Evolutionary conservation across 2,888 invertebrate genomes (phyloP), one percentile per base, ranked within the genome.

Genomic region (Amphiduros pacificus): DNA sequence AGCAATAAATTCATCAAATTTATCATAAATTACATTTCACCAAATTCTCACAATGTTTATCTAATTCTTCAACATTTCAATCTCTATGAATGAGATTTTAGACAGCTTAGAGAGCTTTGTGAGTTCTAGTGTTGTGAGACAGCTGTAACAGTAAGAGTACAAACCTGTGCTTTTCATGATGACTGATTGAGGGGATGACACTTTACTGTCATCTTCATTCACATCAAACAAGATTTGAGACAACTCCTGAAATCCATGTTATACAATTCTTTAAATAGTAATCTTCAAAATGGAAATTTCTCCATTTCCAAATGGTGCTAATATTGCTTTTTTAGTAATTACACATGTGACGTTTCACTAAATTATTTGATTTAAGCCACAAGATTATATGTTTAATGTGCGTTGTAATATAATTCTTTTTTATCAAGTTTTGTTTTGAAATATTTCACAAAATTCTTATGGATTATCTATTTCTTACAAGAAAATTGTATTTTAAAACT

Each of bases 171-270:
- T 14, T 26, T 41, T 55, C 2, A 55, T 17, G 14, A 41, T 2
- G 14, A 41, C 17, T 40, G 56, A 3, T 49, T 49, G 48, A 22
- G n/a, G 29, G 36, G 44, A 22, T 5, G 56, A 49, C 5, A 56
- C 28, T n/a, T 56, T 27, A 2, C 31, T 26, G 26, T 56, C 56
- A 17, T 56, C 56, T 31, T 11, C 5, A 2, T 27, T n/a, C 22
- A 56, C 49, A 31, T 56, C 56, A 49, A 56, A 56, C 44, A 56
- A 31, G 22, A 56, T 31, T 49, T 56, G 49, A 6, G 49, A 49
- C n/a, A 56, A 27, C 9, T 48, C 32, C 56, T 56, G 44, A 22
- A 32, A 32, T 36, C 36, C 11, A 36, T 14, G 36, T 9, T 36
- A 36, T 36, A 36, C 36, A 36, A 17, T 9, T 14, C 11, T 36